These are phyloP conservation scores for Podargus strigoides DNA, from an alignment of 2,797 vertebrate genomes.

Conservation along the genomic window DNA sequence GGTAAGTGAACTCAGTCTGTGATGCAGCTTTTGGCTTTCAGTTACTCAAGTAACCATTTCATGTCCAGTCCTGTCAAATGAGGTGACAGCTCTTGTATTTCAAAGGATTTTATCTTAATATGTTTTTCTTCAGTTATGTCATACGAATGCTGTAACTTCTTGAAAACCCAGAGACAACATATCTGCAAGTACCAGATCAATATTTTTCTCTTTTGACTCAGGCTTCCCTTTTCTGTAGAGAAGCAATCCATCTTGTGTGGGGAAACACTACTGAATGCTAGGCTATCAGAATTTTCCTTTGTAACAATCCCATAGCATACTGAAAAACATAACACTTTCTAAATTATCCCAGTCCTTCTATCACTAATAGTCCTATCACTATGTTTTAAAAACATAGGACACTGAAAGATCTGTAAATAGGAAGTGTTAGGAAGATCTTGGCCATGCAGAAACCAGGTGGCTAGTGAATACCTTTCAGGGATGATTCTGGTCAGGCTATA, in stretches of 20 bases:
- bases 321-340: neutral
- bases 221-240: neutral
- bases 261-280: neutral
- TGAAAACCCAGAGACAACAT: neutral
- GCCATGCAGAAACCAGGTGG: neutral
- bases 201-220: neutral
- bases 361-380: neutral
- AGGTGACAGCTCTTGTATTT: neutral
- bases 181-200: neutral
- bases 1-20: neutral
- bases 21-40: neutral
- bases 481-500: neutral
- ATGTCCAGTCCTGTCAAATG: neutral
- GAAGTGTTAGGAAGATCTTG: neutral
- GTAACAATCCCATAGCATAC: neutral
- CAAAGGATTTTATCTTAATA: neutral
- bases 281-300: neutral
- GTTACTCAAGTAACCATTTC: neutral
- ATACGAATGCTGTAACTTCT: neutral
- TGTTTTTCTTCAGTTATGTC: neutral
- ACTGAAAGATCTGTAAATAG: neutral
- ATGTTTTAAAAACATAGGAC: neutral
- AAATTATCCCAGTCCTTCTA: neutral
- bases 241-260: neutral
- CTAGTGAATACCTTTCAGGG: neutral